phyloP scores from a whole-genome alignment of 92 coral and sea anemone genomes.

The Zoanthus sociatus region DNA sequence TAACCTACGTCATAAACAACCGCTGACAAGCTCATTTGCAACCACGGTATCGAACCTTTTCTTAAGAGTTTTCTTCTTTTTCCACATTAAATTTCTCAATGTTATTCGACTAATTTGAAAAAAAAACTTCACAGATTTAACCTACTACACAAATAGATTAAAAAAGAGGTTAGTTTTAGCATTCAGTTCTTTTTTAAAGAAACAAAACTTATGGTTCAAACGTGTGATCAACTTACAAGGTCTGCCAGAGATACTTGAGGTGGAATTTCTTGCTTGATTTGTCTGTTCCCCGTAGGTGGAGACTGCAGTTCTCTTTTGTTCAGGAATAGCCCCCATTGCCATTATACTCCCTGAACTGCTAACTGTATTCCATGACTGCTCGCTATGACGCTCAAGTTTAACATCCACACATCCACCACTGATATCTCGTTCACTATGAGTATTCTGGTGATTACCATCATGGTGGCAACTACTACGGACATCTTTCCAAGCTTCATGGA shows the following conservation, averaged over 20 bases:
- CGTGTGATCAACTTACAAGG: conserved; percentile 13
- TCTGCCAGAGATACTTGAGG: conserved; percentile 11
- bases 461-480: background rate
- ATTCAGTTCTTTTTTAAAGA: no score
- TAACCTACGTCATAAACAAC: no score
- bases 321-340: background rate
- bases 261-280: background rate
- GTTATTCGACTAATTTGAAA: no score
- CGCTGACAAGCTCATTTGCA: no score
- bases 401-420: background rate
- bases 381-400: background rate
- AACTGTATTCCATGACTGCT: background rate
- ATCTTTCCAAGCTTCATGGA: background rate
- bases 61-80: no score
- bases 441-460: background rate
- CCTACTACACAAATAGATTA: no score
- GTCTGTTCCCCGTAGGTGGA: background rate
- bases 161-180: no score
- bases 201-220: background rate
- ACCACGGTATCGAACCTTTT: no score
- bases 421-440: background rate
- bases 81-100: no score
- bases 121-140: no score
- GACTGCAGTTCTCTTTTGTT: background rate
- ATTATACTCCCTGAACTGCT: background rate